Percentiles rank a stretch among this genome's conserved stretches.
phyloP scores from a whole-genome alignment of 2,888 invertebrate genomes.

The Lasioglossum vierecki region DNA sequence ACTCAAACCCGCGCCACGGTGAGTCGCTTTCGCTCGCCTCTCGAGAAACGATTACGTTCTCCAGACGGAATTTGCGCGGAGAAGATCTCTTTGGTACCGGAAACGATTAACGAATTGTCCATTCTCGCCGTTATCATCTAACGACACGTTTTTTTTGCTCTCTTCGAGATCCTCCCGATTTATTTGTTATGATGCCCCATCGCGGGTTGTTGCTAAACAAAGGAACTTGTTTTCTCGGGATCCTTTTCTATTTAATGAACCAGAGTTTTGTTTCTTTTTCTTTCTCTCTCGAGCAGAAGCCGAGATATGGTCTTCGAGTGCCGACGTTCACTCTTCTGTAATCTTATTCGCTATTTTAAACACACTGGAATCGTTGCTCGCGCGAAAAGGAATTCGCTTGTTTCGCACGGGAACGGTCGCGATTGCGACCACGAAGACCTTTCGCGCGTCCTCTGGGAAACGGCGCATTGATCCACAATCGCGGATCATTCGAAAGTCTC shows the following conservation, averaged over 20 bases:
- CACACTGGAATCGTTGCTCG: not conserved
- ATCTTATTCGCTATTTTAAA: not conserved
- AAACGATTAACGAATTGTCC: constrained; percentile 35
- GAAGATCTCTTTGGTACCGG: constrained; percentile 37
- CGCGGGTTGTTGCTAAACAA: not conserved
- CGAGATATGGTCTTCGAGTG: not conserved
- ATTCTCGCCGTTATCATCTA: not conserved
- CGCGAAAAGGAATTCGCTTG: not conserved
- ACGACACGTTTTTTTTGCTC: not conserved
- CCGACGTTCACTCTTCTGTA: not conserved
- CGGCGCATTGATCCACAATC: constrained; percentile 43
- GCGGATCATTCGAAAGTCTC: constrained; percentile 33
- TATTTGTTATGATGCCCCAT: not conserved
- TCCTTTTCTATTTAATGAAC: not conserved
- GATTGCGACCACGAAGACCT: constrained; percentile 43
- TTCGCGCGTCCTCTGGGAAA: constrained; percentile 48
- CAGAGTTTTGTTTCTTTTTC: not conserved
- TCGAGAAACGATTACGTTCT: constrained; percentile 23
- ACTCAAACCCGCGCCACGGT: constrained; percentile 84
- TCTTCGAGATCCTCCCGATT: not conserved
- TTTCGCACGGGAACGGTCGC: not conserved
- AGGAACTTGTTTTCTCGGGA: not conserved
- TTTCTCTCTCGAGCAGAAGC: not conserved
- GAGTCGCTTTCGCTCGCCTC: constrained; percentile 70
- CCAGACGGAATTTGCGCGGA: constrained; percentile 25